Conservation (phyloP, 2,113 vertebrate species). For the Microcebus ravelobensis region DNA sequence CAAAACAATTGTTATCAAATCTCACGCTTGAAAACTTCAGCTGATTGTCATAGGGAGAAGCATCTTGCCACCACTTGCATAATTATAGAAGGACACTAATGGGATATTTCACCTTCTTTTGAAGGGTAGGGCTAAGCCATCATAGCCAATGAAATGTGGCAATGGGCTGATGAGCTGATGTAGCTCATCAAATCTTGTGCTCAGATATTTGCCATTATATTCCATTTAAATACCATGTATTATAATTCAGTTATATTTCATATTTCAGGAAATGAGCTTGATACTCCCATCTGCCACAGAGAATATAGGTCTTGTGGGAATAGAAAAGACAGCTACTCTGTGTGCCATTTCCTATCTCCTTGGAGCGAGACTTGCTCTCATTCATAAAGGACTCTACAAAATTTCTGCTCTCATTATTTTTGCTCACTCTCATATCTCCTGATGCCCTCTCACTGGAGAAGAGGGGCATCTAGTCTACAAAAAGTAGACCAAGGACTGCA, state of each 20-base stretch:
- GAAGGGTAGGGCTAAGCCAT: neutral
- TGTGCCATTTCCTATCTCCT: neutral
- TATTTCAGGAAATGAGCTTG: constrained; percentile 20
- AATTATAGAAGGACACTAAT: neutral
- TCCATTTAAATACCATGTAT: neutral
- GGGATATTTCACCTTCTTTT: constrained; percentile 10
- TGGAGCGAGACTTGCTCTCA: neutral
- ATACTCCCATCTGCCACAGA: neutral
- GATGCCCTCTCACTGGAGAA: neutral
- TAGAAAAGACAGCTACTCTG: neutral
- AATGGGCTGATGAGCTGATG: neutral
- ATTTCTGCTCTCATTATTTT: too few relatives aligned
- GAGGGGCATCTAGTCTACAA: neutral
- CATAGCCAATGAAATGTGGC: neutral
- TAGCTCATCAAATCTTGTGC: neutral
- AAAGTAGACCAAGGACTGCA: neutral
- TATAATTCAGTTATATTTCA: constrained; percentile 2
- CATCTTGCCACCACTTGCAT: neutral
- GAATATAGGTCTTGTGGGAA: neutral
- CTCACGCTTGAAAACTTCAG: constrained; percentile 33
- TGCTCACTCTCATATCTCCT: neutral
- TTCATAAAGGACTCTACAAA: neutral
- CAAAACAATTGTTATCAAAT: constrained; percentile 60
- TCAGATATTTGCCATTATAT: constrained; percentile 38
- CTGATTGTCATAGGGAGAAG: neutral